phyloP scores from a whole-genome alignment of 2,797 vertebrate species.

The Channallabes apus region DNA sequence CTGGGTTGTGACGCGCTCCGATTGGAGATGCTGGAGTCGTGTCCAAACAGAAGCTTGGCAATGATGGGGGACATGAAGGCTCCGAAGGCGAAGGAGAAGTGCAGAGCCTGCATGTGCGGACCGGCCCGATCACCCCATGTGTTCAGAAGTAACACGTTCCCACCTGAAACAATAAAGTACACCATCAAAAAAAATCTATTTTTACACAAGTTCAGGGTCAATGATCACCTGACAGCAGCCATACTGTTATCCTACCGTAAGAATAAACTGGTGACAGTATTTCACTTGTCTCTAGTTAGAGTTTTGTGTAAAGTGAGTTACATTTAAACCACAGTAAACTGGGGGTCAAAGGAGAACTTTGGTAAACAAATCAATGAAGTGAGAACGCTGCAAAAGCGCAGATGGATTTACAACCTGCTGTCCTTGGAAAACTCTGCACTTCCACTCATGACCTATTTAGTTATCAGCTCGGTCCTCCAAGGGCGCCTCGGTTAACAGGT shows the following conservation, averaged over 20 bases:
- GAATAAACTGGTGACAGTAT: background rate
- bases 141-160: slow-evolving; percentile 85
- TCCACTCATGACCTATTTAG: background rate
- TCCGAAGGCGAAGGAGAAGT: slow-evolving; percentile 91
- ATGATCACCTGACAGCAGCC: background rate
- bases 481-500: background rate
- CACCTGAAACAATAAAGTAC: slow-evolving; percentile 71
- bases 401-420: background rate
- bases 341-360: background rate
- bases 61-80: slow-evolving; percentile 87
- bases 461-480: background rate
- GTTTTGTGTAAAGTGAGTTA: background rate
- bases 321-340: background rate
- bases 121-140: slow-evolving; percentile 83
- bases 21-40: background rate
- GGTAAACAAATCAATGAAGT: background rate
- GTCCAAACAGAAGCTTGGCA: slow-evolving; percentile 80
- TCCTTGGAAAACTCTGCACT: background rate
- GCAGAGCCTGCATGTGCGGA: slow-evolving; percentile 92
- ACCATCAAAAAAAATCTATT: background rate
- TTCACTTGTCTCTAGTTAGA: background rate
- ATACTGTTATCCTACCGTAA: background rate
- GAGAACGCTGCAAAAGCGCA: background rate
- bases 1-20: background rate
- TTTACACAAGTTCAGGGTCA: background rate